phyloP scores from a whole-genome alignment of 2,888 invertebrate genomes.

The Harpagoxenus sublaevis region DNA sequence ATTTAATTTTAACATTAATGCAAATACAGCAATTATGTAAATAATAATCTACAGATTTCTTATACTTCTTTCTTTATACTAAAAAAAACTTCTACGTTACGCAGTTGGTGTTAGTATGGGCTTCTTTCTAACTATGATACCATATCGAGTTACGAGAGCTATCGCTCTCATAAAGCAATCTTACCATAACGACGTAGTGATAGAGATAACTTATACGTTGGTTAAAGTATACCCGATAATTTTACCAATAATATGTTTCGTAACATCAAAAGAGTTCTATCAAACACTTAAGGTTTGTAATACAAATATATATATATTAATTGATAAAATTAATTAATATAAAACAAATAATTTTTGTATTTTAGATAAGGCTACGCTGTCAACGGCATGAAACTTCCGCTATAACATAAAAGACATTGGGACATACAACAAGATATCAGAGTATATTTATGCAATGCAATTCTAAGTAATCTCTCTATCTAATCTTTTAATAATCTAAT shows the following conservation, averaged over 20 bases:
- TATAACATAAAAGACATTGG: neutral
- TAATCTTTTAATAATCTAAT: neutral
- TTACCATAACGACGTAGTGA: conserved; percentile 71
- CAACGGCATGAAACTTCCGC: neutral
- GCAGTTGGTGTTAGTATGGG: conserved; percentile 74
- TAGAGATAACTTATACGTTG: conserved; percentile 75
- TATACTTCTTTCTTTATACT: neutral
- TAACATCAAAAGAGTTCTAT: conserved; percentile 67
- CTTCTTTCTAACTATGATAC: conserved; percentile 77
- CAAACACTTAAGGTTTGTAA: conserved; percentile 53
- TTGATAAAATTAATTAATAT: neutral
- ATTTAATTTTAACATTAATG: neutral
- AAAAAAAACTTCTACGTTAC: conserved; percentile 28
- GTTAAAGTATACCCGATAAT: conserved; percentile 76
- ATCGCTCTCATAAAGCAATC: conserved; percentile 69
- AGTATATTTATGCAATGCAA: neutral
- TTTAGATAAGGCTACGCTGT: neutral
- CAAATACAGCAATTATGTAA: neutral
- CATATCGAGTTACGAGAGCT: conserved; percentile 76
- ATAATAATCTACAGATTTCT: neutral
- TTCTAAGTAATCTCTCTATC: neutral
- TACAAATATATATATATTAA: neutral
- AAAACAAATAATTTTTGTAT: neutral
- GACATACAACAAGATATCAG: neutral
- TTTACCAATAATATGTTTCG: conserved; percentile 74